Evolutionary conservation across 2,888 invertebrate genomes (phyloP).

Genomic region (Eupithecia tripunctaria): DNA sequence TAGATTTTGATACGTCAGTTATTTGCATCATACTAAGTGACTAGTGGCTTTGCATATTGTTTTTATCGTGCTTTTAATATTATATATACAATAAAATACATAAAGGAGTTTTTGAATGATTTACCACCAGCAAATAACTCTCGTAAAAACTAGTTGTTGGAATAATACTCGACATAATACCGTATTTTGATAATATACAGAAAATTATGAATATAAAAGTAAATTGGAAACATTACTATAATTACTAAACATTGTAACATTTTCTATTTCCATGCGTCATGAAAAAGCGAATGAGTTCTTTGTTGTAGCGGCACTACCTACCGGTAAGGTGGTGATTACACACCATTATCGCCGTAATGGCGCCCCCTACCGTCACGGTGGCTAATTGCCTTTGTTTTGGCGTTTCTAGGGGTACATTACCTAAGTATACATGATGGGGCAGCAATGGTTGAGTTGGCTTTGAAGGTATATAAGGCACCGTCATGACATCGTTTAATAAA

Average conservation of each 20-base stretch:
- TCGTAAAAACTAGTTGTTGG: not conserved
- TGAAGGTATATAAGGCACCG: not conserved
- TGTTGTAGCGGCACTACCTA: slow-evolving; percentile 15
- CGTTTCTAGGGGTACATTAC: slow-evolving; percentile 26
- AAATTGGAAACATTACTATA: slow-evolving; percentile 7
- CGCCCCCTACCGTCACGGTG: slow-evolving; percentile 54
- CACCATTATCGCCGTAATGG: slow-evolving; percentile 38
- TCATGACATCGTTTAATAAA: not conserved
- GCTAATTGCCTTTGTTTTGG: slow-evolving; percentile 52
- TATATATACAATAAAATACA: too few relatives aligned
- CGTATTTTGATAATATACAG: not conserved
- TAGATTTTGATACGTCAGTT: too few relatives aligned
- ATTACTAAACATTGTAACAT: slow-evolving; percentile 10
- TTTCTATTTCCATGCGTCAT: slow-evolving; percentile 20
- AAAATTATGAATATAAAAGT: not conserved
- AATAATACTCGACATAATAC: not conserved
- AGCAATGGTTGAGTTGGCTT: not conserved
- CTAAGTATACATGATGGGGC: not conserved
- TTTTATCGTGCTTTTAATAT: too few relatives aligned
- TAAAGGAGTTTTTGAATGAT: not conserved
- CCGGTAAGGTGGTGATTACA: slow-evolving; percentile 37
- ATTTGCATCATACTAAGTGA: not conserved
- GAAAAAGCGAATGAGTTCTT: slow-evolving; percentile 19
- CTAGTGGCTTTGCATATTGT: not conserved
- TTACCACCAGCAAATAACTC: not conserved